phyloP scores from a whole-genome alignment of 2,888 invertebrate species.

The Xylota segnis region DNA sequence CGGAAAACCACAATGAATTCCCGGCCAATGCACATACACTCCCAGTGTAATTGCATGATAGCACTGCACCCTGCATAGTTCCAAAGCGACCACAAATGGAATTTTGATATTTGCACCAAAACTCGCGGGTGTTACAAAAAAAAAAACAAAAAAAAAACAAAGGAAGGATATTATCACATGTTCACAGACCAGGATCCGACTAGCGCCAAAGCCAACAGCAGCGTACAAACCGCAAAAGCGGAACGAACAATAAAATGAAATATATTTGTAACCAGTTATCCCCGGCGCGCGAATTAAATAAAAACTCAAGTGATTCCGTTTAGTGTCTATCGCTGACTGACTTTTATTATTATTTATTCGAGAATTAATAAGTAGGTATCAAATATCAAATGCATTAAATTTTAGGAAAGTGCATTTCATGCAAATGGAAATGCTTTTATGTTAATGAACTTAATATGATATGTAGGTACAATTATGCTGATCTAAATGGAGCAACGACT shows the following conservation, averaged over 20 bases:
- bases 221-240: conserved; percentile 46
- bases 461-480: too few relatives aligned
- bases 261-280: conserved; percentile 74
- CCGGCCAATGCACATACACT: conserved; percentile 30
- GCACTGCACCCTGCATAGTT: conserved; percentile 14
- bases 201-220: conserved; percentile 58
- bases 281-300: conserved; percentile 31
- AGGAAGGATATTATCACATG: conserved; percentile 57
- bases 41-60: conserved; percentile 40
- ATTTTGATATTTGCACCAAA: conserved; percentile 60
- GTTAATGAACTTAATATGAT: too few relatives aligned
- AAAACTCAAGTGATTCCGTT: too few relatives aligned
- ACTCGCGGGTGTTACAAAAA: conserved; percentile 25
- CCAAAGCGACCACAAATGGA: conserved; percentile 55
- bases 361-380: too few relatives aligned
- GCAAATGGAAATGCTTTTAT: too few relatives aligned
- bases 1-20: conserved; percentile 56
- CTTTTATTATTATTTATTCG: too few relatives aligned
- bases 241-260: conserved; percentile 71
- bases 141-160: conserved; percentile 28
- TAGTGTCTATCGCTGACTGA: too few relatives aligned
- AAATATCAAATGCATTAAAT: too few relatives aligned
- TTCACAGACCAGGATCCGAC: conserved; percentile 59
- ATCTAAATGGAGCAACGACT: too few relatives aligned
- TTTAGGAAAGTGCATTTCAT: too few relatives aligned